Conservation (phyloP, 2,797 vertebrate species). For the Phrynocephalus vlangalii region DNA sequence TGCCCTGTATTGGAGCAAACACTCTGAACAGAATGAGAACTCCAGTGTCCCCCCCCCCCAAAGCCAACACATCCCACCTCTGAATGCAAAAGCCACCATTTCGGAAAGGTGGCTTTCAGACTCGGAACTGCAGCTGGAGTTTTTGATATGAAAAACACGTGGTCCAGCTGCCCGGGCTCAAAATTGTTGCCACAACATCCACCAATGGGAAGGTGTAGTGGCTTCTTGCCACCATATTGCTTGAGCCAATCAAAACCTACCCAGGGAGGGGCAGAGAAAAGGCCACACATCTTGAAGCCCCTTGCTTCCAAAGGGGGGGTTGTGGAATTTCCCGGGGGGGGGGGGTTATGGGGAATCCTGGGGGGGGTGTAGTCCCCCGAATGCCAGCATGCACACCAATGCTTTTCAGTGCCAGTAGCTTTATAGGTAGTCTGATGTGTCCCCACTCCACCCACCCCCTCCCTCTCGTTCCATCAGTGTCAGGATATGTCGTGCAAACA, state of each 20-base stretch:
- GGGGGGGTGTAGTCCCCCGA: too few relatives aligned
- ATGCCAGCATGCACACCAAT: too few relatives aligned
- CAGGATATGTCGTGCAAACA: neutral
- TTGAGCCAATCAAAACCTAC: neutral
- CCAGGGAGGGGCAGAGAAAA: fast-evolving
- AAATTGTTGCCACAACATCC: too few relatives aligned
- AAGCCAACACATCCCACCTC: too few relatives aligned
- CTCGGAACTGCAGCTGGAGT: neutral
- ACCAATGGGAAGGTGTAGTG: neutral
- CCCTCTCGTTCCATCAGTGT: neutral
- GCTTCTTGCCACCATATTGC: neutral
- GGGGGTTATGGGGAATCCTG: too few relatives aligned
- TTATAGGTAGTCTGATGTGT: fast-evolving
- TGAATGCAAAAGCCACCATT: too few relatives aligned
- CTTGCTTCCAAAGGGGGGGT: neutral
- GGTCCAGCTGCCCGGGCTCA: neutral
- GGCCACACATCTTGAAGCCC: neutral
- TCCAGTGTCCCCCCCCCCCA: too few relatives aligned
- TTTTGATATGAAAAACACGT: neutral
- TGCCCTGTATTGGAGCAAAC: too few relatives aligned
- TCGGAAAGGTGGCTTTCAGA: neutral
- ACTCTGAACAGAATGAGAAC: too few relatives aligned
- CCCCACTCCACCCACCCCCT: neutral
- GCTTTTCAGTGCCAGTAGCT: neutral
- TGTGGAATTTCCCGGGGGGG: too few relatives aligned